A percentile compares a stretch with the other conserved stretches of the same genome.
Evolutionary conservation across 2,797 vertebrate species (phyloP).

Genomic region (Poeciliopsis presidionis): DNA sequence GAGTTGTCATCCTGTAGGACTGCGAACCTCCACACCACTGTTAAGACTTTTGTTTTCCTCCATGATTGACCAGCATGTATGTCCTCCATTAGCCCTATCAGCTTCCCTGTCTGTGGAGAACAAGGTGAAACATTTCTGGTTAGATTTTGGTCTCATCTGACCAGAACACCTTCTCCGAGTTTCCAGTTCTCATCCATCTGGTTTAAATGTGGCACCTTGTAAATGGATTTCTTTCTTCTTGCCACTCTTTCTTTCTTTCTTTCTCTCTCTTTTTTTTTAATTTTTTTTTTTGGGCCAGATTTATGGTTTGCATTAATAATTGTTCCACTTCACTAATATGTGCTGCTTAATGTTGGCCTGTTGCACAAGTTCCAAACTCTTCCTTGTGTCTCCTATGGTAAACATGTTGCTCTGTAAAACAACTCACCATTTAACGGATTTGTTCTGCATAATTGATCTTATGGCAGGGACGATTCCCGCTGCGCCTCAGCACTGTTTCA

Average conservation of each 20-base stretch:
- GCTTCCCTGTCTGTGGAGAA: background rate
- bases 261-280: too few relatives aligned
- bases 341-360: background rate
- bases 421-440: constrained; percentile 5
- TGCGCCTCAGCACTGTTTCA: constrained; percentile 27
- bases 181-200: background rate
- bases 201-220: background rate
- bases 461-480: constrained; percentile 36
- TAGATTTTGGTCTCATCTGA: background rate
- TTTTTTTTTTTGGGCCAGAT: background rate
- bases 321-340: background rate
- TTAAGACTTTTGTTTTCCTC: background rate
- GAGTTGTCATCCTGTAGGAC: background rate
- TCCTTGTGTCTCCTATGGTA: constrained; percentile 4
- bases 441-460: constrained; percentile 11
- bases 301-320: background rate
- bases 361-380: background rate
- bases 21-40: background rate
- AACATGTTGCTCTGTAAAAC: constrained; percentile 8
- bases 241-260: background rate
- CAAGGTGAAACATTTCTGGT: background rate
- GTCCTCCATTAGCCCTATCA: too few relatives aligned
- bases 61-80: background rate
- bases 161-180: background rate
- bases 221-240: background rate